phyloP scores from a whole-genome alignment of 2,888 invertebrate genomes.

The Torymus auratus region DNA sequence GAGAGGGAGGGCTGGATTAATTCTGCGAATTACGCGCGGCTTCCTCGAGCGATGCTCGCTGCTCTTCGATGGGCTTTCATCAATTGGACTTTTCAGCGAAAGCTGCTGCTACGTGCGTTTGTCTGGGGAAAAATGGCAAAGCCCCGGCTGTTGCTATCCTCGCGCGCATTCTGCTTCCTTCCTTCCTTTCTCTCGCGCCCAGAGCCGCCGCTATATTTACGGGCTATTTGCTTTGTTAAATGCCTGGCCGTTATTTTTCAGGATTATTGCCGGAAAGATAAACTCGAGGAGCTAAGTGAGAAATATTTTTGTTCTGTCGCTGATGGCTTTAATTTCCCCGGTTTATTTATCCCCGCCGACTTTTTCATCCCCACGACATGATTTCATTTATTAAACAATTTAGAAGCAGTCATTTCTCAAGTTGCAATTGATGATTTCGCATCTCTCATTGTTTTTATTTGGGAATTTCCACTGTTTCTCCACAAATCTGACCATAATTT shows the following conservation, averaged over 20 bases:
- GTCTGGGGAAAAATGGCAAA: background rate
- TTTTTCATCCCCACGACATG: too few relatives aligned
- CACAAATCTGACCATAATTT: too few relatives aligned
- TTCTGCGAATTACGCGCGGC: background rate
- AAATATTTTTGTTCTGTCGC: conserved; percentile 22
- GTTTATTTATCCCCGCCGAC: background rate
- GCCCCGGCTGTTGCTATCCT: background rate
- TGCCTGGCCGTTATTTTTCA: conserved; percentile 28
- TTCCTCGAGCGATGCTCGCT: too few relatives aligned
- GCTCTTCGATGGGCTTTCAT: background rate
- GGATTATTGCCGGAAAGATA: conserved; percentile 39
- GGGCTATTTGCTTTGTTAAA: conserved; percentile 41
- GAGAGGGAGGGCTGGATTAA: background rate
- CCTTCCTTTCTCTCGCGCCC: background rate
- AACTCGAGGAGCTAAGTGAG: conserved; percentile 24
- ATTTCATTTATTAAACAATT: too few relatives aligned
- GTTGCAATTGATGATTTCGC: too few relatives aligned
- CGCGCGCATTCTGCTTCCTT: background rate
- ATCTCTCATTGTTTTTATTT: too few relatives aligned
- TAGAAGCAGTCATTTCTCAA: too few relatives aligned
- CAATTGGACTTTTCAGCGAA: conserved; percentile 12
- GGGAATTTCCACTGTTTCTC: too few relatives aligned
- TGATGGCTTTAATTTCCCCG: conserved; percentile 1
- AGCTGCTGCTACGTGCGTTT: background rate
- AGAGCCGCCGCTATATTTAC: conserved; percentile 17